These are phyloP conservation scores for Megaustenia siamemsis DNA, from an alignment of 2,888 invertebrate species.

Conservation along the genomic window DNA sequence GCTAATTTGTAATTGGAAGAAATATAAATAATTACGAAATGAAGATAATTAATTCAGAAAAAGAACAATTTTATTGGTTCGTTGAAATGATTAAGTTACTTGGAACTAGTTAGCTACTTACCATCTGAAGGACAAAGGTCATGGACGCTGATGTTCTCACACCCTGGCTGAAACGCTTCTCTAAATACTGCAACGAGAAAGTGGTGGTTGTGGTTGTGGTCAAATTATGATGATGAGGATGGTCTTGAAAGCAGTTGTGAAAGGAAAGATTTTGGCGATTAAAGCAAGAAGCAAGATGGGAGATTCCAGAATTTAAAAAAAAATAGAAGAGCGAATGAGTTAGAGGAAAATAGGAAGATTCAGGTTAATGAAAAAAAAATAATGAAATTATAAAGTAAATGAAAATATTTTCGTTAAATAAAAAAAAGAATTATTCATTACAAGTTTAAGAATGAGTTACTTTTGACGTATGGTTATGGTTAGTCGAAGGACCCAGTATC, in stretches of 20 bases:
- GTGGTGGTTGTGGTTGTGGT: not conserved
- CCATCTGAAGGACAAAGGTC: conserved; percentile 92
- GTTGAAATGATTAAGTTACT: not conserved
- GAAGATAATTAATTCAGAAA: too few species aligned
- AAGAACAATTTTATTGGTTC: too few species aligned
- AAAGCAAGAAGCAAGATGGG: not conserved
- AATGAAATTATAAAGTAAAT: not conserved
- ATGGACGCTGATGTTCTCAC: conserved; percentile 89
- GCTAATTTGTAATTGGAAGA: too few species aligned
- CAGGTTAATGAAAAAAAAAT: not conserved
- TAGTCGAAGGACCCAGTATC: too few species aligned
- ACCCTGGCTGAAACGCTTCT: conserved; percentile 88
- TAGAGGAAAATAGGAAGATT: not conserved
- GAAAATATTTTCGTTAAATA: too few species aligned
- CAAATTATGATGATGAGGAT: too few species aligned
- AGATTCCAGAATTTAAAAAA: not conserved
- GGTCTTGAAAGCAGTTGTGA: not conserved
- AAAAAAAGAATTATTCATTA: too few species aligned
- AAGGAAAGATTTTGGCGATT: not conserved
- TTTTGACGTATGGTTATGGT: too few species aligned
- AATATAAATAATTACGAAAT: too few species aligned
- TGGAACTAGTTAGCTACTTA: conserved; percentile 81
- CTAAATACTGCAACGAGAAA: conserved; percentile 87
- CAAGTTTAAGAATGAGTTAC: too few species aligned
- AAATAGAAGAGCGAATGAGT: not conserved